Base-by-base conservation (phyloP, 2,797 vertebrate species). In the Enteromius anoplus region DNA sequence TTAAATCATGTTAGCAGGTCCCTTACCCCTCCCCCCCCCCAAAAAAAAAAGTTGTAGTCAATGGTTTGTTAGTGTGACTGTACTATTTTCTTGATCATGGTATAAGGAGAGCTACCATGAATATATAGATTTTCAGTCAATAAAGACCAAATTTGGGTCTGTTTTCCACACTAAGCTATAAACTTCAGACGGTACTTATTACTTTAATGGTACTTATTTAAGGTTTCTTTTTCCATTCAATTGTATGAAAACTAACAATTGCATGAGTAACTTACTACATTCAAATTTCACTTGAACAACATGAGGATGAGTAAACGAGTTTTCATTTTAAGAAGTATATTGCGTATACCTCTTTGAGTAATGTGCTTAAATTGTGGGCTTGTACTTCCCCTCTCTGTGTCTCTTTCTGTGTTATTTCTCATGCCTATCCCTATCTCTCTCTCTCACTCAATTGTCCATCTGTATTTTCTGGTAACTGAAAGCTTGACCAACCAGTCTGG, bases 401-500 rank as follows among this genome's bases (percentile, higher is more conserved):
- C 64, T 72, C 78, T 87, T 40, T 86, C 65, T 45, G 82, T 45
- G 84, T 83, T 73, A 53, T 81, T 84, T 66, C 82, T 85, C 49
- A 83, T 86, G 29, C 78, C 65, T 86, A 76, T 69, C 60, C 66
- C 64, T 82, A 85, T 78, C 49, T 69, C 66, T 73, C 60, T 64
- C 26, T 32, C 14, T 64, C 81, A 11, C 42, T 45, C 69, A 53
- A 77, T 65, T 73, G 73, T 88, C 89, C 75, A 42, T 89, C 88
- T 88, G 91, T 83, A 85, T 85, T 87, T 86, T 60, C 34, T 23
- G 73, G 84, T 82, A 85, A 84, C 75, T 45, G 75, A 64, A 84
- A 79, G 82, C 87, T 3, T 65, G 86, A 88, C 86, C 89, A 88
- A 85, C 82, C 89, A 92, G 91, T 91, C 92, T 91, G 90, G 87